Conservation (phyloP, 2,888 invertebrate genomes). For the Coelinius sp. region DNA sequence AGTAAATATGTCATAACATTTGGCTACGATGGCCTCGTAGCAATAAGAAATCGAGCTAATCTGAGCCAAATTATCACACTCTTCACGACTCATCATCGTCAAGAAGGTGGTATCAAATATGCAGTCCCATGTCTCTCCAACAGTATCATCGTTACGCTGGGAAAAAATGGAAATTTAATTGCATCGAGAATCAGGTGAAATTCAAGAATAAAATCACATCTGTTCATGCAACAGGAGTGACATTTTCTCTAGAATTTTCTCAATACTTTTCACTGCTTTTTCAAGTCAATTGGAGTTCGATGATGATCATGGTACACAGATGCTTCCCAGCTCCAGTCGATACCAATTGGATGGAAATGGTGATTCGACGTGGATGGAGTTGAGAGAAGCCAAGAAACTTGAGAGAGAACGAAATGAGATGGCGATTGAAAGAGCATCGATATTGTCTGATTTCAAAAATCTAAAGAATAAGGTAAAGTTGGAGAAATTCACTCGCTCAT, state of each 20-base stretch:
- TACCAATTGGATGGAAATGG: neutral
- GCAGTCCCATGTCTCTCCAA: slow-evolving; percentile 70
- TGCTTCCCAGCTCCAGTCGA: neutral
- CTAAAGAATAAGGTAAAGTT: slow-evolving; percentile 60
- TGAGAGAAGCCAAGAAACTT: slow-evolving; percentile 37
- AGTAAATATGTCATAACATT: slow-evolving; percentile 63
- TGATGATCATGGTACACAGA: neutral
- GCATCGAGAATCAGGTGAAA: slow-evolving; percentile 50
- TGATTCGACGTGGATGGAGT: slow-evolving; percentile 55
- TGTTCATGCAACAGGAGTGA: neutral
- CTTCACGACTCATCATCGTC: slow-evolving; percentile 69
- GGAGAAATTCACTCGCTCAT: slow-evolving; percentile 32
- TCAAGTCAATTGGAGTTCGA: slow-evolving; percentile 34
- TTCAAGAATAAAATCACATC: neutral
- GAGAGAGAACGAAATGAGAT: slow-evolving; percentile 53
- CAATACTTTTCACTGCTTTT: neutral
- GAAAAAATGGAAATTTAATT: slow-evolving; percentile 68
- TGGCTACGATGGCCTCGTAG: slow-evolving; percentile 71
- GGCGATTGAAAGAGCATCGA: slow-evolving; percentile 57
- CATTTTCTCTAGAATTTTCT: neutral
- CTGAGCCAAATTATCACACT: slow-evolving; percentile 56
- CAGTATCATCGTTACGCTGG: slow-evolving; percentile 68
- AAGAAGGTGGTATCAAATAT: slow-evolving; percentile 70
- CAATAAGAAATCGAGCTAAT: slow-evolving; percentile 60
- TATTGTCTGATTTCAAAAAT: slow-evolving; percentile 64